Evolutionary conservation across 2,113 vertebrate genomes (phyloP), one percentile per base, ranked within the genome.

Genomic region (Puntigrus tetrazona): DNA sequence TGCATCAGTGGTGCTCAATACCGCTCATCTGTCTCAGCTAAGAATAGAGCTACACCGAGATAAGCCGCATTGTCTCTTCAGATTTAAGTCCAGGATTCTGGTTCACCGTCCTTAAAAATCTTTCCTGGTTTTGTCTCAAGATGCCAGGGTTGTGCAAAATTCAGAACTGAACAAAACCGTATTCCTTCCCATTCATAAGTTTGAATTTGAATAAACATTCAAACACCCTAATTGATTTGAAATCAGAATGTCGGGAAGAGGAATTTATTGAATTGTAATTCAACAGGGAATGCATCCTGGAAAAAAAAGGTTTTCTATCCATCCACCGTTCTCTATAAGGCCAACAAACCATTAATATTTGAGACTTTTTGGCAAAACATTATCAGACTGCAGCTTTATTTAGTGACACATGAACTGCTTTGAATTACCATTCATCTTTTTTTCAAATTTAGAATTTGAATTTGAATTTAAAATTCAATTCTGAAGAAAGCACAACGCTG

Each of bases 1-100:
- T 85, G 78, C 73, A 78, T 83, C 55, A 75, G 45, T 81, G 85
- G 82, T 50, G 87, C 78, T 89, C 87, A 85, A 65, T 89, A 81
- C 83, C 29, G 65, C 74, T 84, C 50, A 84, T 89, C 82, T 70
- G 89, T 36, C 83, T 47, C 50, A 86, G 74, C 87, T 84, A 78
- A 82, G 57, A 88, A 88, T 80, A 77, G 67, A 63, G 73, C 55
- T 74, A 61, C 38, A 67, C 41, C 65, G 55, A 47, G 38, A 52
- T 85, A 84, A 87, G 70, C 74, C 57, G 78, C 69, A 81, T 45
- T 57, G 59, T 77, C 55, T 87, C 78, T 73, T 34, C 16, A 38
- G n/a, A 9, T 73, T 25, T 45, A 13, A 45, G 38, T 73, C 1
- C 22, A 7, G 38, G 70, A 25, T 73, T 73, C n/a, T 45, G 69